Evolutionary conservation across 2,113 vertebrate species (phyloP).

Genomic region (Rhinogobius similis): DNA sequence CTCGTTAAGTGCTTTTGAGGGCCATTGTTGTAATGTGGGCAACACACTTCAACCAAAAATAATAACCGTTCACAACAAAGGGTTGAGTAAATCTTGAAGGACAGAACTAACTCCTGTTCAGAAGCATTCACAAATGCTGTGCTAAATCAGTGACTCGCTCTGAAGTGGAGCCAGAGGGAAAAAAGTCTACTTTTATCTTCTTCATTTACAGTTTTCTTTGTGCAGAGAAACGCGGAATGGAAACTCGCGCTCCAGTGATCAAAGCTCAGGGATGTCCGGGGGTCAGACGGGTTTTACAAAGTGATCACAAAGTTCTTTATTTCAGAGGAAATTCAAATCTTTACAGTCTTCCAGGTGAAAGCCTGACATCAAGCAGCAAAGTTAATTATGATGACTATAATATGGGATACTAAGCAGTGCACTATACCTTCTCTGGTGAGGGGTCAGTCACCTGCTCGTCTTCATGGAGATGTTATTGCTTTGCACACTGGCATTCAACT

Average conservation of each 20-base stretch:
- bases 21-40: background rate
- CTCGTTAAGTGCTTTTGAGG: background rate
- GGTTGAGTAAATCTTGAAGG: background rate
- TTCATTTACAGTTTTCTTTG: background rate
- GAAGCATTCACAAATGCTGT: background rate
- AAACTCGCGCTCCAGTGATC: background rate
- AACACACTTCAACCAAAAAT: background rate
- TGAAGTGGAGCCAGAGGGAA: background rate
- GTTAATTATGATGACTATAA: background rate
- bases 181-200: background rate
- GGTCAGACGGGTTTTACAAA: background rate
- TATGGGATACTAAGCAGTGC: too few relatives aligned
- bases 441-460: too few relatives aligned
- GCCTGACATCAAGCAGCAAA: too few relatives aligned
- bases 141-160: background rate
- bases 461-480: too few relatives aligned
- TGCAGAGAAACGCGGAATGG: background rate
- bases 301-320: background rate
- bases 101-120: background rate
- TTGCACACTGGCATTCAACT: too few relatives aligned
- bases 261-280: background rate
- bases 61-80: background rate
- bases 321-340: background rate
- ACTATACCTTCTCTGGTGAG: too few relatives aligned
- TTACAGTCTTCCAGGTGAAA: too few relatives aligned